Conservation (phyloP, 2,888 invertebrate genomes). For the Caenorhabditis imperialis region DNA sequence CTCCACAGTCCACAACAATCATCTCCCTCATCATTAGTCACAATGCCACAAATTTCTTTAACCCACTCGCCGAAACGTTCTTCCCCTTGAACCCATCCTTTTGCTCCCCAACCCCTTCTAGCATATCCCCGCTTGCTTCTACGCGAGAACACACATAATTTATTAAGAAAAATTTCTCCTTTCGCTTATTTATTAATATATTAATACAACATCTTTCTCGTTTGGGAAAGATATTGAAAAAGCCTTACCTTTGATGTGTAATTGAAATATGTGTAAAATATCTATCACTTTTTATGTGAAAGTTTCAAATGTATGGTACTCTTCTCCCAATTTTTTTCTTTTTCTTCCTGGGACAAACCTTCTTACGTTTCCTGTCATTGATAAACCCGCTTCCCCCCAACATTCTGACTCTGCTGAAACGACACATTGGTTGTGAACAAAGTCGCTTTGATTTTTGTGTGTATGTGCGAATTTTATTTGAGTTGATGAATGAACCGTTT, state of each 20-base stretch:
- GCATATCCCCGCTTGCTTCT: slow-evolving; percentile 49
- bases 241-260: slow-evolving; percentile 46
- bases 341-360: slow-evolving; percentile 21
- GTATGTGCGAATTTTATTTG: no score
- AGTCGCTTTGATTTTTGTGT: slow-evolving; percentile 20
- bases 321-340: not conserved
- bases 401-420: slow-evolving; percentile 26
- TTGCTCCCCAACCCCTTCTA: slow-evolving; percentile 5
- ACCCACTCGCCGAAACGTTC: slow-evolving; percentile 8
- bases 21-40: slow-evolving; percentile 43
- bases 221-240: no score
- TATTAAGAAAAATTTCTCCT: slow-evolving; percentile 14
- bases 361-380: slow-evolving; percentile 13
- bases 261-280: slow-evolving; percentile 34
- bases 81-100: slow-evolving; percentile 15
- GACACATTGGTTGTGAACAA: slow-evolving; percentile 34
- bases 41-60: slow-evolving; percentile 25
- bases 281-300: slow-evolving; percentile 4
- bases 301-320: not conserved
- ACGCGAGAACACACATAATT: slow-evolving; percentile 31
- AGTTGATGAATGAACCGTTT: slow-evolving; percentile 19
- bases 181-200: slow-evolving; percentile 12
- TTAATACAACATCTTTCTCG: no score
- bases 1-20: no score
- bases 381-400: slow-evolving; percentile 30